A percentile compares a stretch with the other conserved stretches of the same genome.
These are phyloP conservation scores for Chlamydotis undulata DNA, from an alignment of 2,113 vertebrate genomes.

Conservation along the genomic window DNA sequence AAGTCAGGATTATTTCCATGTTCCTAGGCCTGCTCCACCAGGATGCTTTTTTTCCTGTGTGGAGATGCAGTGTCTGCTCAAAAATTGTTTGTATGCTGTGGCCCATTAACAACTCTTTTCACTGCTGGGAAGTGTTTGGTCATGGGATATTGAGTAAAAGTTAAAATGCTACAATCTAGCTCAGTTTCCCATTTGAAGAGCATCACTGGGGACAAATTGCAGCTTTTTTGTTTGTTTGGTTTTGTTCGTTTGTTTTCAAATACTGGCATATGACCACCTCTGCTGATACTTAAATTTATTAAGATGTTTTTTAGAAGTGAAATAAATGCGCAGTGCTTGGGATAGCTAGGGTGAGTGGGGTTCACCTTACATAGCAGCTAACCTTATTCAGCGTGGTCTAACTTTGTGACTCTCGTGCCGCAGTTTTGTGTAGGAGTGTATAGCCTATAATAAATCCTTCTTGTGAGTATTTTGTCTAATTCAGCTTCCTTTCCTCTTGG, in stretches of 20 bases:
- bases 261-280: not conserved
- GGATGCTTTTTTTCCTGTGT: not conserved
- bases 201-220: not conserved
- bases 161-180: not conserved
- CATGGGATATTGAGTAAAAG: not conserved
- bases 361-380: not conserved
- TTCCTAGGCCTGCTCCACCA: not conserved
- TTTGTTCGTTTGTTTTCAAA: not conserved
- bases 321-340: not conserved
- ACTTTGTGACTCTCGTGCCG: not conserved
- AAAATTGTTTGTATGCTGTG: not conserved
- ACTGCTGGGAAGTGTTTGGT: not conserved
- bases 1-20: not conserved
- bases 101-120: not conserved
- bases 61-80: not conserved
- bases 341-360: rapidly evolving
- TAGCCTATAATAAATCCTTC: not conserved
- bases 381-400: not conserved
- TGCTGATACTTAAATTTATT: not conserved
- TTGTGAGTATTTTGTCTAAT: not conserved
- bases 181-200: not conserved
- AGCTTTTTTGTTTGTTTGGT: not conserved
- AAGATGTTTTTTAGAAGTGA: not conserved
- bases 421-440: not conserved
- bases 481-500: slow-evolving; percentile 14